phyloP scores from a whole-genome alignment of 1,140 invertebrate genomes.

The Drosophila elegans region DNA sequence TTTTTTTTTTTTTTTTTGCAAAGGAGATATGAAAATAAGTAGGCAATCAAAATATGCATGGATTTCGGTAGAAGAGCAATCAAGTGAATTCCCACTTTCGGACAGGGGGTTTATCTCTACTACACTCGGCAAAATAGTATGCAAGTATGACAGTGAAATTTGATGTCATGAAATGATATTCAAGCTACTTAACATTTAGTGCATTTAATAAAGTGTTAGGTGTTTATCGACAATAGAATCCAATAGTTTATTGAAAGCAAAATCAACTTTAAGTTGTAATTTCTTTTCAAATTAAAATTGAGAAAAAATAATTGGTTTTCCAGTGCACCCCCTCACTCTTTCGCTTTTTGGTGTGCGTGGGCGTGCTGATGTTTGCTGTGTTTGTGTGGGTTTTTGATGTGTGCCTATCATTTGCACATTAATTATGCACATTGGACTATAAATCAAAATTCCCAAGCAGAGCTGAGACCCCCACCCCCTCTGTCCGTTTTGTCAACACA shows the following conservation, averaged over 20 bases:
- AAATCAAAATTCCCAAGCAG: constrained; percentile 69
- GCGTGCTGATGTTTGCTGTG: constrained; percentile 13
- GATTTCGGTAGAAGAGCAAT: constrained; percentile 43
- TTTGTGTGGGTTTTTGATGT: constrained; percentile 33
- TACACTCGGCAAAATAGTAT: constrained; percentile 19
- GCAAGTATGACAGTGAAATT: not conserved
- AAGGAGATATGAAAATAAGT: constrained; percentile 22
- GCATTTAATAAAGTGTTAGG: too few relatives aligned
- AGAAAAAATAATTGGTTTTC: not conserved
- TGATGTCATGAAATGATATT: not conserved
- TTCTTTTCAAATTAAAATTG: not conserved
- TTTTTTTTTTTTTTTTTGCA: not conserved
- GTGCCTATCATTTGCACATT: constrained; percentile 79
- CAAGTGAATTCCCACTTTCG: constrained; percentile 22
- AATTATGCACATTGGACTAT: constrained; percentile 77
- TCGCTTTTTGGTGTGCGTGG: constrained; percentile 16
- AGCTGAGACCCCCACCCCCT: constrained; percentile 1
- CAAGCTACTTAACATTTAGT: not conserved
- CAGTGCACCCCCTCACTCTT: constrained; percentile 10
- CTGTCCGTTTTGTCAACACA: constrained; percentile 67
- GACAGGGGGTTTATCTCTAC: constrained; percentile 9
- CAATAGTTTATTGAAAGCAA: too few relatives aligned
- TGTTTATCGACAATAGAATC: too few relatives aligned
- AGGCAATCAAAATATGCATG: constrained; percentile 57
- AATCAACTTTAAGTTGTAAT: too few relatives aligned